Base-by-base conservation (phyloP, 2,113 vertebrate genomes). In the Zapornia atra region DNA sequence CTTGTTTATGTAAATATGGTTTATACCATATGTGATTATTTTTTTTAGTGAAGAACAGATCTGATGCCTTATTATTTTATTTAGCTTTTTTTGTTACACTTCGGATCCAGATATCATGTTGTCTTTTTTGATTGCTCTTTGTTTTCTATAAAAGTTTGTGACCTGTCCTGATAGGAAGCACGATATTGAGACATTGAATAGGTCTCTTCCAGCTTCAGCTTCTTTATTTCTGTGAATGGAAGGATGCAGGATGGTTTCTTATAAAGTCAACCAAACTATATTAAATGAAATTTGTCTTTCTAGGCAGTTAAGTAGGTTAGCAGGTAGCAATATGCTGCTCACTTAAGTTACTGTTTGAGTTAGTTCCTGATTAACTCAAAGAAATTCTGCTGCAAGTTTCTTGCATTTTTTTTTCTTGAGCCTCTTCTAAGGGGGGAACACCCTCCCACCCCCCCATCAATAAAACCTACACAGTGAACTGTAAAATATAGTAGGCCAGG, bases 21-120 rank as follows among this genome's bases (percentile, higher is more conserved):
- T 87, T 78, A 56, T 48, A 63, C 51, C 24, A 64, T 91, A 82
- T 85, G 60, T 65, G 61, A 50, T 22, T 53, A 44, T 22, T 53
- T 28, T 95, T 38, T 94, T 84, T 57, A 91, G 85, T 80, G 40
- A 94, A 70, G 20, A 80, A 56, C 81, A 87, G 83, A 91, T 77
- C 33, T 60, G 31, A 26, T 92, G 60, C 34, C 42, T 86, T 91
- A 6, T 6, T 8, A 44, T 95, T 88, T 11, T 70, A 36, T 86
- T 92, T 93, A 70, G 50, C 15, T 80, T 83, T 84, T 79, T n/a
- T 42, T 75, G 50, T 68, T 86, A 33, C 42, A 44, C 50, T 89
- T 91, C 79, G 26, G 48, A 46, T 85, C 48, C 76, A 56, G 59
- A 50, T 57, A 79, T 81, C 31, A 64, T 76, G 13, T 44, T 92